Conservation (phyloP, 2,797 vertebrate species). For the Meda fulgida region DNA sequence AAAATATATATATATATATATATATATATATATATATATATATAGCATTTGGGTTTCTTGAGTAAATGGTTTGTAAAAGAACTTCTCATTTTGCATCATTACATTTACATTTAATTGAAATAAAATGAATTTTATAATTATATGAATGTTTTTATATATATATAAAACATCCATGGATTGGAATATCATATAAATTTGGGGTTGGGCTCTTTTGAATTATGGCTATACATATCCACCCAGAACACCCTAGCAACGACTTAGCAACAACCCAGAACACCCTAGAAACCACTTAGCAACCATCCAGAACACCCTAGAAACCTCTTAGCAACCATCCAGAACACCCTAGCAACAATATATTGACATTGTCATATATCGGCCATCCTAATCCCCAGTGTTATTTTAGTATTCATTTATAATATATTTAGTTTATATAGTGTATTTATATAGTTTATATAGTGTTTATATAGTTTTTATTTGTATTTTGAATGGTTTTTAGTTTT, state of each 20-base stretch:
- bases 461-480: neutral
- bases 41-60: neutral
- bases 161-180: neutral
- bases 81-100: neutral
- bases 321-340: too few relatives aligned
- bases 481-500: neutral
- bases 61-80: neutral
- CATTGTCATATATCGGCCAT: neutral
- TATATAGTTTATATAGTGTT: neutral
- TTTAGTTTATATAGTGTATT: too few relatives aligned
- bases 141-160: neutral
- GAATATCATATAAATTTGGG: neutral
- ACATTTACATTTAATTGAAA: neutral
- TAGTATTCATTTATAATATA: neutral
- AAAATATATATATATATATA: too few relatives aligned
- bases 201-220: neutral
- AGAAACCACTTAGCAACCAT: neutral
- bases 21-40: too few relatives aligned
- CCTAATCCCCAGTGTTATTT: neutral
- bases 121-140: too few relatives aligned
- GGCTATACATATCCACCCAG: neutral
- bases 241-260: neutral
- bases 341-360: neutral
- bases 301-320: neutral
- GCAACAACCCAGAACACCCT: neutral